Percentiles rank a stretch among this genome's conserved stretches.
Evolutionary conservation across 1,140 invertebrate genomes (phyloP).

Genomic region (Choristoneura fumiferana): DNA sequence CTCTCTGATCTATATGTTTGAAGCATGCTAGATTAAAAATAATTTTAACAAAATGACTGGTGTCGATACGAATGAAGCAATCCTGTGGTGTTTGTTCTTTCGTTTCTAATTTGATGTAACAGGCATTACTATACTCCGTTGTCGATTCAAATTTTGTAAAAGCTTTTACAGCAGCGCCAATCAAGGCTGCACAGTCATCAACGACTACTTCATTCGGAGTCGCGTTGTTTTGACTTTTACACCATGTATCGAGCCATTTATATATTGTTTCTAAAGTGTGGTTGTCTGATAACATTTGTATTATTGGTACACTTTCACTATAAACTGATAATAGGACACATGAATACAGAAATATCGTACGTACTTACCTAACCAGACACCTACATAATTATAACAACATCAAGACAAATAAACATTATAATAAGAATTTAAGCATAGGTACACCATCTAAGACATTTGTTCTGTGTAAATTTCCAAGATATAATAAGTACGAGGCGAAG

Average conservation of each 20-base stretch:
- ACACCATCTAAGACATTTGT: too few relatives aligned
- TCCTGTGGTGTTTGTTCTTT: slow-evolving; percentile 1
- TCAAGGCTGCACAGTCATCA: slow-evolving; percentile 4
- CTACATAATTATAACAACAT: too few relatives aligned
- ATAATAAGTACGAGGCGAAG: too few relatives aligned
- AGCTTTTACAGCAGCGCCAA: slow-evolving; percentile 3
- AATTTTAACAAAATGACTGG: slow-evolving; percentile 19
- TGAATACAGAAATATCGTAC: slow-evolving; percentile 11
- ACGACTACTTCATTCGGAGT: slow-evolving; percentile 7
- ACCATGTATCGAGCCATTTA: slow-evolving; percentile 16
- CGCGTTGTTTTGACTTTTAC: neutral
- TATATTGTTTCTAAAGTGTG: slow-evolving; percentile 19
- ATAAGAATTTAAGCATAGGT: too few relatives aligned
- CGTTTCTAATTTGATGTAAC: slow-evolving; percentile 7
- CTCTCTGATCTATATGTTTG: slow-evolving; percentile 8
- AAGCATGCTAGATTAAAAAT: slow-evolving; percentile 16
- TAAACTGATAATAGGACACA: neutral
- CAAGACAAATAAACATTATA: too few relatives aligned
- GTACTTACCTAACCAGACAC: too few relatives aligned
- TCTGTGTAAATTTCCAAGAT: too few relatives aligned
- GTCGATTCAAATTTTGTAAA: slow-evolving; percentile 14
- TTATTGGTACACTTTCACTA: slow-evolving; percentile 8
- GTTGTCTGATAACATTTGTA: slow-evolving; percentile 12
- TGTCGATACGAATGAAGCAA: slow-evolving; percentile 18
- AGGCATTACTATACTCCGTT: slow-evolving; percentile 2